phyloP scores from a whole-genome alignment of 2,888 invertebrate species.

The Trachelus iudaicus region DNA sequence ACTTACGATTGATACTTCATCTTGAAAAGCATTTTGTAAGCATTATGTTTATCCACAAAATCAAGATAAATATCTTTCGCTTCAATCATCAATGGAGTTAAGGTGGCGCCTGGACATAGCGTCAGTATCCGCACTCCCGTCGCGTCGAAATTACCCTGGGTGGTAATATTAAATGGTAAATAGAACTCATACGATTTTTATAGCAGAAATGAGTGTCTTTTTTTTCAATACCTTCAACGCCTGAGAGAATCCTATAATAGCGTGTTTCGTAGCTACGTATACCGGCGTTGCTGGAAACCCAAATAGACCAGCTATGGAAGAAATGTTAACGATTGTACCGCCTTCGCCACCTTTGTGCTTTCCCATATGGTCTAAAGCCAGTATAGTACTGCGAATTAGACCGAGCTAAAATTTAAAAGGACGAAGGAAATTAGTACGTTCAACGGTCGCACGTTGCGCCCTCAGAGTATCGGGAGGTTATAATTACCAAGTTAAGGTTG shows the following conservation, averaged over 20 bases:
- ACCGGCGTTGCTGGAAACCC: constrained; percentile 67
- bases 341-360: constrained; percentile 67
- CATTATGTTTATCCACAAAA: constrained; percentile 41
- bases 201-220: neutral
- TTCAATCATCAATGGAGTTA: constrained; percentile 46
- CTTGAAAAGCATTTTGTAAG: constrained; percentile 27
- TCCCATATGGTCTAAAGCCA: constrained; percentile 65
- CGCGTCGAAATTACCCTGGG: constrained; percentile 42
- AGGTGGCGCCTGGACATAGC: constrained; percentile 56
- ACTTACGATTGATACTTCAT: constrained; percentile 51
- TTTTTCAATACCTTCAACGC: constrained; percentile 41
- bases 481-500: constrained; percentile 55
- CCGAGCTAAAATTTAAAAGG: constrained; percentile 53
- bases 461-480: neutral
- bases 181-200: neutral
- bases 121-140: constrained; percentile 56
- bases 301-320: constrained; percentile 70
- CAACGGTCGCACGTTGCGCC: too few species aligned
- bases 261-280: constrained; percentile 70
- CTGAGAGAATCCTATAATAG: constrained; percentile 50
- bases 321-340: constrained; percentile 73
- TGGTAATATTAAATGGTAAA: neutral
- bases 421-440: neutral
- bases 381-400: constrained; percentile 56
- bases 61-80: constrained; percentile 35